These are phyloP conservation scores for Intellagama lesueurii DNA, from an alignment of 2,797 vertebrate species.

Conservation along the genomic window DNA sequence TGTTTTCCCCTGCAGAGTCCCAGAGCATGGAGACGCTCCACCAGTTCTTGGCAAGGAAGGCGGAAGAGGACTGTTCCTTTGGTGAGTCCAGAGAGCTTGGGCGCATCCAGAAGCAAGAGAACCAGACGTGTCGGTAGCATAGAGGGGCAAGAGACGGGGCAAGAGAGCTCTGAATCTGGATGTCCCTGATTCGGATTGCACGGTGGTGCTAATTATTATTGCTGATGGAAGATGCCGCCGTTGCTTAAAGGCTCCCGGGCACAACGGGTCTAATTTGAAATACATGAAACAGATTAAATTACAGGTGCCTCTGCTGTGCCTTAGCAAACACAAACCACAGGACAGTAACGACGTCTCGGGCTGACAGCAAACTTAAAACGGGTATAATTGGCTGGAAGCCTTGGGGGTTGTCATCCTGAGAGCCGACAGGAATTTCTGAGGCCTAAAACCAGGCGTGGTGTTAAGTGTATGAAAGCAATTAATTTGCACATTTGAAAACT, in stretches of 20 bases:
- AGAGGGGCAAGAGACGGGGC: not conserved
- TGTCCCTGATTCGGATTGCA: too few relatives aligned
- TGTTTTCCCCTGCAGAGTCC: constrained; percentile 47
- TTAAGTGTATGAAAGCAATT: not conserved
- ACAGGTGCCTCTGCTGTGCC: not conserved
- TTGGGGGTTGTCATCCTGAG: not conserved
- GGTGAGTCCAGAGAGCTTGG: constrained; percentile 64
- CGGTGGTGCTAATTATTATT: not conserved
- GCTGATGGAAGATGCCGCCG: not conserved
- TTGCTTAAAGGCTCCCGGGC: too few relatives aligned
- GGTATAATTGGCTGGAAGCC: not conserved
- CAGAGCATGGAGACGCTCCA: constrained; percentile 65
- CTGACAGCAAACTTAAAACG: not conserved
- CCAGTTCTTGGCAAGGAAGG: constrained; percentile 66
- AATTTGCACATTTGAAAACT: not conserved
- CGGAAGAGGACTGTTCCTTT: constrained; percentile 59
- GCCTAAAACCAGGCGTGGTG: not conserved
- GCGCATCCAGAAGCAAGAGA: not conserved
- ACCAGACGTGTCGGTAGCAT: not conserved
- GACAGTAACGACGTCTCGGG: not conserved
- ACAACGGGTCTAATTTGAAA: not conserved
- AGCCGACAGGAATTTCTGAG: not conserved
- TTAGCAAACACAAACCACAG: not conserved
- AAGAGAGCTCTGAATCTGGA: too few relatives aligned
- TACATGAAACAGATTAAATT: not conserved